Evolutionary conservation across 2,888 invertebrate species (phyloP).

Genomic region (Diadromus collaris): DNA sequence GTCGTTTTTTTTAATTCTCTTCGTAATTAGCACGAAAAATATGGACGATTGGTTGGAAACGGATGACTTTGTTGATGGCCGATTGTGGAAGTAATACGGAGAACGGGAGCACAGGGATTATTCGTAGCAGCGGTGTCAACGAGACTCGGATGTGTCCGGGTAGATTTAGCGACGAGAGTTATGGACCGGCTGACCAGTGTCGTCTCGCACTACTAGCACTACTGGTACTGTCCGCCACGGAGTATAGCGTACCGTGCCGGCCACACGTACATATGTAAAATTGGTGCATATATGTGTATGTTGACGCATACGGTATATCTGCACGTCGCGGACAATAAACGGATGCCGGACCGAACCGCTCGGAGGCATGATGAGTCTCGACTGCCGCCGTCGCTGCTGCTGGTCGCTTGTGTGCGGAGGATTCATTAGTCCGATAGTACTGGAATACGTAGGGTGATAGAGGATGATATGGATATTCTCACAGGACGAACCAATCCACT

Average conservation of each 20-base stretch:
- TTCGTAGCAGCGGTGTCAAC: conserved; percentile 54
- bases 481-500: too few relatives aligned
- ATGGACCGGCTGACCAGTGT: conserved; percentile 26
- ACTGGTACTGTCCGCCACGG: conserved; percentile 17
- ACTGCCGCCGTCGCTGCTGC: conserved; percentile 11
- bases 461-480: background rate
- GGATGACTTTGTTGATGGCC: conserved; percentile 37
- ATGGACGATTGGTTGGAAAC: background rate
- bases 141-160: conserved; percentile 54
- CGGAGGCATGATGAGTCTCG: conserved; percentile 20
- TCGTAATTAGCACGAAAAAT: background rate
- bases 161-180: conserved; percentile 54
- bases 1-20: conserved; percentile 34
- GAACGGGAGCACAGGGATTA: conserved; percentile 49
- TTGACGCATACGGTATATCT: conserved; percentile 8
- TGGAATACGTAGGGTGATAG: background rate
- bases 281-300: background rate
- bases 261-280: background rate
- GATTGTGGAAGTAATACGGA: conserved; percentile 49
- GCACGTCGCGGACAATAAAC: conserved; percentile 15
- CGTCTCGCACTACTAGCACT: conserved; percentile 9
- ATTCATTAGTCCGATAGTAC: background rate
- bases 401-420: background rate
- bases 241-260: background rate
- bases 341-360: conserved; percentile 11